Evolutionary conservation across 2,888 invertebrate species (phyloP).

Genomic region (Oscheius sp.): DNA sequence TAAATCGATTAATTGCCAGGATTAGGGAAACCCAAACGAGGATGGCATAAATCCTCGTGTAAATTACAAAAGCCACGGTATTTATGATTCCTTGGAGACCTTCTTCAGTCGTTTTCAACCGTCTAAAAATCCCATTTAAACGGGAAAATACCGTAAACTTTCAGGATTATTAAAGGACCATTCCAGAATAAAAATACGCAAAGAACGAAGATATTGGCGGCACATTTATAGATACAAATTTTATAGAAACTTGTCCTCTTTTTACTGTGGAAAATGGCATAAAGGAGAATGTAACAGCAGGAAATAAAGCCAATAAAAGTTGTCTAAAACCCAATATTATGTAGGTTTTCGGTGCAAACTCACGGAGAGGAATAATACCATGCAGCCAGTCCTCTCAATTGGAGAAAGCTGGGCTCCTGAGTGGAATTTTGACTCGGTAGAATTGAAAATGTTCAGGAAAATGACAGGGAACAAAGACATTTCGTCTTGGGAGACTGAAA

Average conservation of each 20-base stretch:
- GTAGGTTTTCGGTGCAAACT: no score
- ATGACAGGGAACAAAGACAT: no score
- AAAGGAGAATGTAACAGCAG: background rate
- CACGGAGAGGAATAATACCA: no score
- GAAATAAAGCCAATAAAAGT: background rate
- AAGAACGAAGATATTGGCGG: background rate
- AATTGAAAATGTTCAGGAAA: no score
- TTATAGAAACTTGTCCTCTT: slow-evolving; percentile 1
- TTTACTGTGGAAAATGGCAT: background rate
- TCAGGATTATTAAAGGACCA: slow-evolving; percentile 4
- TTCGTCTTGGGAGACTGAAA: no score
- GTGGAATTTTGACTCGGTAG: no score
- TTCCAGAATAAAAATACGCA: background rate
- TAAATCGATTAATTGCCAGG: background rate
- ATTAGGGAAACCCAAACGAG: background rate
- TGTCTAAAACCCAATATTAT: background rate
- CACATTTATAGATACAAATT: slow-evolving; percentile 10
- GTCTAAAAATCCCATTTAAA: background rate
- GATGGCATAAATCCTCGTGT: background rate
- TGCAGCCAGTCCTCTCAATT: no score
- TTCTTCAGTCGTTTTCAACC: background rate
- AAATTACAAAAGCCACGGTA: background rate
- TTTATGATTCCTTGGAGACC: background rate
- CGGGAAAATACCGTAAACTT: background rate
- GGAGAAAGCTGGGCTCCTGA: no score